These are phyloP conservation scores for Amblyornis subalaris DNA, from an alignment of 2,113 vertebrate genomes.

Conservation along the genomic window DNA sequence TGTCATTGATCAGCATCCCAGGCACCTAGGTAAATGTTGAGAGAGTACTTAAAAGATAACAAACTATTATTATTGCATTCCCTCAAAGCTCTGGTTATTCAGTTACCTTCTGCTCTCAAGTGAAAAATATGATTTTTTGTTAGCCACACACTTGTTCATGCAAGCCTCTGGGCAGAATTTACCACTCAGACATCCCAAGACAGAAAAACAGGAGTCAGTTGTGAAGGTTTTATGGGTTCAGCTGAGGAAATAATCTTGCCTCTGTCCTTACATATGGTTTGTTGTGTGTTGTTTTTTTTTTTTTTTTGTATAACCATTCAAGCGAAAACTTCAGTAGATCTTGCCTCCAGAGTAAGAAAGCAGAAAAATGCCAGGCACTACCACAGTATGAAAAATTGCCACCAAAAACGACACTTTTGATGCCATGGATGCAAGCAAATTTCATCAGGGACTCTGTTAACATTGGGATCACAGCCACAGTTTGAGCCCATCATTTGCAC, in stretches of 20 bases:
- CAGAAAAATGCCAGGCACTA: not conserved
- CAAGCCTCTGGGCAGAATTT: not conserved
- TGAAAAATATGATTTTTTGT: not conserved
- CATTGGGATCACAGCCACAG: not conserved
- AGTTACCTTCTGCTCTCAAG: not conserved
- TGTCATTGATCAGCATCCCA: not conserved
- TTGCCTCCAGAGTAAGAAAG: not conserved
- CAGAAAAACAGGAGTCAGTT: not conserved
- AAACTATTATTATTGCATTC: not conserved
- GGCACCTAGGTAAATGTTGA: not conserved
- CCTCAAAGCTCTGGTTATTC: not conserved
- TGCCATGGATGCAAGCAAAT: not conserved
- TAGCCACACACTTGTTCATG: not conserved
- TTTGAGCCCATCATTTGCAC: not conserved
- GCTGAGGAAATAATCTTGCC: not conserved
- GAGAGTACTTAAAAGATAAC: not conserved
- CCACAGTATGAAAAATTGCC: not conserved
- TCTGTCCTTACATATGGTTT: not conserved
- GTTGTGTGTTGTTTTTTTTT: not conserved
- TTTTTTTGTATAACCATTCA: not conserved
- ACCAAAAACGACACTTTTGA: not conserved
- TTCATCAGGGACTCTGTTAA: not conserved
- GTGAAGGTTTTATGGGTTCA: not conserved
- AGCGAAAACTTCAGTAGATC: not conserved
- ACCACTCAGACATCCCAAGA: not conserved